Base-by-base conservation (phyloP, 2,797 vertebrate genomes). In the Chaetophractus vellerosus region DNA sequence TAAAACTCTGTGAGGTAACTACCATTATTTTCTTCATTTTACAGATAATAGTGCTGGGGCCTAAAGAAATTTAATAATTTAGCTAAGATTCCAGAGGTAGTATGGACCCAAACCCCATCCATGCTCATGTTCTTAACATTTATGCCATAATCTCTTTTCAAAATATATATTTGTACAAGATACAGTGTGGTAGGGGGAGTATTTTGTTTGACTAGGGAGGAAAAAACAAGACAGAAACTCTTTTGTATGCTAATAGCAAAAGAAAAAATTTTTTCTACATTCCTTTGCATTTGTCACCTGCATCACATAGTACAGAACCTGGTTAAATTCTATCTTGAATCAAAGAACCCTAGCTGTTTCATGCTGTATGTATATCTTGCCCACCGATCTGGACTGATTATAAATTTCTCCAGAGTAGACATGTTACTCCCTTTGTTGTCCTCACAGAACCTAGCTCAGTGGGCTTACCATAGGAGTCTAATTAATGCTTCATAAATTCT, bases 11-110 rank as follows among this genome's bases (percentile, higher is more conserved):
- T 18, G 12, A 55, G n/a, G 71, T 66, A 91, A 63, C 28, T 36
- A 74, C 1, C 28, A n/a, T 69, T 61, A 69, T 79, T 90, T 64
- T 88, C 48, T 93, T 94, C 24, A 75, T 24, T 87, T 78, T 79
- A 91, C 7, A 86, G 45, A 66, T 74, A 93, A 96, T 21, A 83
- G 82, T 88, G 19, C 14, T 71, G 28, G 80, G 14, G 9, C 7
- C 93, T 71, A 69, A 59, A 80, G 6, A 74, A 75, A 41, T 61
- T 69, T 33, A 89, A 68, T 93, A 85, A 93, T 55, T 85, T 16
- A 45, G 33, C 48, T n/a, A 92, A 63, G 24, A 16, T 74, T 11
- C 36, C 82, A 74, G 75, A 69, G 21, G 26, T 78, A 61, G 24
- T 36, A 23, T 48, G 5, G n/a, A 88, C 61, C 48, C 71, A 80